Conservation (phyloP, 2,888 invertebrate genomes). For the Marronus borbonicus region DNA sequence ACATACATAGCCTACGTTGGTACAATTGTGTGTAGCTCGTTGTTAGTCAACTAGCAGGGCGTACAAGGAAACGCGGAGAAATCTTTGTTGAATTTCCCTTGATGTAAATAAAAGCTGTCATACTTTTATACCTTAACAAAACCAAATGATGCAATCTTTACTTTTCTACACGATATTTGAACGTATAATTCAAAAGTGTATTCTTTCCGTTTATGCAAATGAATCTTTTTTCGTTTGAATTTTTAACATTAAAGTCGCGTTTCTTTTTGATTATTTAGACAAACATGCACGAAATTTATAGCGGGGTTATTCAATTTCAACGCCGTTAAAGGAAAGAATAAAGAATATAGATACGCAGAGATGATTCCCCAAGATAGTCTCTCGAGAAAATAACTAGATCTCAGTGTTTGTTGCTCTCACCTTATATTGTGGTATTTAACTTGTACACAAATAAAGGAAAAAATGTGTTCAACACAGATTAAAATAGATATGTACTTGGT, state of each 20-base stretch:
- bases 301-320: too few species aligned
- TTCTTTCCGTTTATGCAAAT: slow-evolving; percentile 40
- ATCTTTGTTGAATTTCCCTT: slow-evolving; percentile 69
- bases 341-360: too few species aligned
- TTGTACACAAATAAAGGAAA: too few species aligned
- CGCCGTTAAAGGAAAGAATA: too few species aligned
- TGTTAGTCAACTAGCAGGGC: slow-evolving; percentile 43
- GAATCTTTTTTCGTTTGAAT: slow-evolving; percentile 6
- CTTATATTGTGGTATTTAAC: too few species aligned
- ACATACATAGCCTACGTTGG: background rate
- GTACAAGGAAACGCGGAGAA: slow-evolving; percentile 58
- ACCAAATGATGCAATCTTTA: slow-evolving; percentile 44
- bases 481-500: too few species aligned
- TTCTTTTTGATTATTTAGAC: background rate
- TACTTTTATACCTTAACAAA: slow-evolving; percentile 54
- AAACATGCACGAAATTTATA: background rate
- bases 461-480: too few species aligned
- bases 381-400: too few species aligned
- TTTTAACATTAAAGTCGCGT: background rate
- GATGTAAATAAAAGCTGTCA: slow-evolving; percentile 70
- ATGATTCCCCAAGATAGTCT: too few species aligned
- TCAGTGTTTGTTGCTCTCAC: too few species aligned
- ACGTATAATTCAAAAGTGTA: slow-evolving; percentile 25
- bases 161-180: slow-evolving; percentile 43
- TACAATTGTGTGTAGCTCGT: slow-evolving; percentile 56